Conservation (phyloP, 2,797 vertebrate species). For the Danionella dracula region DNA sequence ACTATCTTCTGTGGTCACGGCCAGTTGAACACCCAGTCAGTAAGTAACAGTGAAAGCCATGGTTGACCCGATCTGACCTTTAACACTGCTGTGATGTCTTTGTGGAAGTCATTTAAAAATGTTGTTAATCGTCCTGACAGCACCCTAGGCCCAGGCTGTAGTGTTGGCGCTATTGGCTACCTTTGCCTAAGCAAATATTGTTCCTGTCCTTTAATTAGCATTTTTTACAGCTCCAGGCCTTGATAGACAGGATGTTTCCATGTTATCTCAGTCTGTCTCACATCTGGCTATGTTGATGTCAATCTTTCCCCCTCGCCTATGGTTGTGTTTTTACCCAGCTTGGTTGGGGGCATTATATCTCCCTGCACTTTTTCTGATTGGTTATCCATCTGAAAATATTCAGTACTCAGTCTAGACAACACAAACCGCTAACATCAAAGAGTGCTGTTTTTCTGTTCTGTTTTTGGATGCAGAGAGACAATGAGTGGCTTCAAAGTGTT, state of each 20-base stretch:
- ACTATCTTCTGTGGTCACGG: neutral
- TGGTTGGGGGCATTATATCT: neutral
- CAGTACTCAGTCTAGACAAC: neutral
- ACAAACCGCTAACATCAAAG: conserved; percentile 41
- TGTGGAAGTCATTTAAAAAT: conserved; percentile 14
- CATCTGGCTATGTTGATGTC: conserved; percentile 20
- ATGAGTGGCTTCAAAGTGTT: conserved; percentile 43
- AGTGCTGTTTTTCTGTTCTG: neutral
- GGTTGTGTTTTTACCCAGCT: neutral
- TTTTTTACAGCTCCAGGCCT: conserved; percentile 1
- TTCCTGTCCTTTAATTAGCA: conserved; percentile 1
- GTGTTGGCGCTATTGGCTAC: neutral
- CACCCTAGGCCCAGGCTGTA: neutral
- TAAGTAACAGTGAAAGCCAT: neutral
- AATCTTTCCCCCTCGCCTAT: neutral
- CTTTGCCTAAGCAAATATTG: conserved; percentile 17
- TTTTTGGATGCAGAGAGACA: conserved; percentile 23
- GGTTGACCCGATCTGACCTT: conserved; percentile 12
- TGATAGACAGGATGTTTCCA: neutral
- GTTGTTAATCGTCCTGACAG: conserved; percentile 21
- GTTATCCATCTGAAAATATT: conserved; percentile 20
- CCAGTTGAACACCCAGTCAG: conserved; percentile 8
- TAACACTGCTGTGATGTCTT: conserved; percentile 7
- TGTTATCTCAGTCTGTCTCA: neutral
- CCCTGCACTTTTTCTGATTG: neutral